Base-by-base conservation (phyloP, 2,888 invertebrate genomes). In the Thymelicus sylvestris region DNA sequence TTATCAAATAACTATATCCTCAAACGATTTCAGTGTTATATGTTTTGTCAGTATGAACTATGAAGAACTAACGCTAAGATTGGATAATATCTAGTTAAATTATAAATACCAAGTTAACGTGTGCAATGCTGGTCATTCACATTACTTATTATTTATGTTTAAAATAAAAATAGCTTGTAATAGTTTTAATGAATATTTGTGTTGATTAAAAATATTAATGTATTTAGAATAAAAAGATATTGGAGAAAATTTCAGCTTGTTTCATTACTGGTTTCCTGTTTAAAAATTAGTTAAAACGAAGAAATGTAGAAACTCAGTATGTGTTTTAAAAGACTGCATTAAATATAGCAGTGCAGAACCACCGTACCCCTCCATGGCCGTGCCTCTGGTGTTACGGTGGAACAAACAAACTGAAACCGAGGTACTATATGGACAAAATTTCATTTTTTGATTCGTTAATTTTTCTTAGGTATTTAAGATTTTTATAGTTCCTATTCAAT, bases 211-310 rank as follows among this genome's bases (percentile, higher is more conserved):
- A 93, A 93, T 92, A 93, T 93, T 93, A 93, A 93, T 93, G 93
- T 93, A 93, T 93, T 92, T 93, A 93, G 93, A 93, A 92, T 93
- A 93, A 93, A 92, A 93, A 93, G 92, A 92, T 91, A 92, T 92
- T 92, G 92, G 90, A 91, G 88, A 88, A 89, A 88, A 86, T 76
- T 84, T 78, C 77, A 75, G 69, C 39, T 67, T 73, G 74, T 77
- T 76, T 77, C 44, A 69, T 59, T 69, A 47, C 6, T 31, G 31
- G 31, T 31, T 31, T 31, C 31, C 31, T 31, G 31, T 31, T 31
- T 31, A 3, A 31, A 31, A 31, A 31, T 31, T 31, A 31, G 31
- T 31, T 31, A 31, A 31, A 31, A 31, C 31, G 31, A 31, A 31
- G 31, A 31, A 31, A 31, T 31, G 2, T 31, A 31, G 31, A 31